Conservation (phyloP, 1,140 invertebrate genomes). For the Babylonia areolata region DNA sequence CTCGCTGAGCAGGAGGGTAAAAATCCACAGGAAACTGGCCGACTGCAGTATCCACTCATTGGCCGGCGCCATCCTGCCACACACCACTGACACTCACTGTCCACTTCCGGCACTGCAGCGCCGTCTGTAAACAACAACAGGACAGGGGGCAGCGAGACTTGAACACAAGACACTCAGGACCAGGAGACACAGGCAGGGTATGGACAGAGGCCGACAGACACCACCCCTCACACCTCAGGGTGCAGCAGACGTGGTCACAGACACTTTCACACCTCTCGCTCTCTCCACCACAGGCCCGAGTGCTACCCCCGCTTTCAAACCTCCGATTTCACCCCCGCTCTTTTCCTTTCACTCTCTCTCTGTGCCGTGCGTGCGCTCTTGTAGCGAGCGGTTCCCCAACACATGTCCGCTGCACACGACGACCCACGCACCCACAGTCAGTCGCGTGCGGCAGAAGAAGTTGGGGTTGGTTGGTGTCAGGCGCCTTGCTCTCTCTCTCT, state of each 20-base stretch:
- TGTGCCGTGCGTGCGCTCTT: not conserved
- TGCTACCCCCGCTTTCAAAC: not conserved
- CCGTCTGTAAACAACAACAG: constrained; percentile 44
- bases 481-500: too few species aligned
- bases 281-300: not conserved
- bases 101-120: constrained; percentile 47
- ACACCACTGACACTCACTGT: constrained; percentile 17
- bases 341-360: not conserved
- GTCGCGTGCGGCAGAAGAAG: not conserved
- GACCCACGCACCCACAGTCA: too few species aligned
- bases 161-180: not conserved
- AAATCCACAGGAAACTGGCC: constrained; percentile 57
- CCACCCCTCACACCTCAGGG: not conserved
- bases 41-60: constrained; percentile 57
- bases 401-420: not conserved
- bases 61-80: constrained; percentile 53
- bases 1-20: constrained; percentile 53
- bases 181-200: constrained; percentile 15
- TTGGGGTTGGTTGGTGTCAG: not conserved
- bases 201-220: not conserved
- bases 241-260: not conserved
- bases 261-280: not conserved
- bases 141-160: too few species aligned
- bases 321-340: not conserved
- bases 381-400: not conserved